Evolutionary conservation across 2,797 vertebrate genomes (phyloP), one percentile per base, ranked within the genome.

Genomic region (Trichosurus vulpecula): DNA sequence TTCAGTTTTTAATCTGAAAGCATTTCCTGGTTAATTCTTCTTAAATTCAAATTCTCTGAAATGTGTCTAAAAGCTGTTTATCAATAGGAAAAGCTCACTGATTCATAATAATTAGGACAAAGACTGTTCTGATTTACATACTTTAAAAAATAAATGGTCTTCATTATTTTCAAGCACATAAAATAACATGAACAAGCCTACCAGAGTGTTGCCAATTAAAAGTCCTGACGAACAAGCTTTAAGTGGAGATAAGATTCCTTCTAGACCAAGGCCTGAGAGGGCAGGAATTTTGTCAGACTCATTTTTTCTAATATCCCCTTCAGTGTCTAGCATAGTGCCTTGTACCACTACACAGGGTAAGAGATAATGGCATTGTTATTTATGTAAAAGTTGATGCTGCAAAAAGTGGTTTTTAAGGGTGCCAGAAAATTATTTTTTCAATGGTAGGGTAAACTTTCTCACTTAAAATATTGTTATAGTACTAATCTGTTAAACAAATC

Each of bases 1-100:
- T 54, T 96, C 11, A 94, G 27, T 94, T 97, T 96, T 97, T 94
- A 94, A 92, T 91, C 90, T 54, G 52, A 95, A n/a, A 93, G 19
- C 94, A 92, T 52, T 91, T 96, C 94, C 52, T 96, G 89, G 52
- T 94, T 94, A 95, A 91, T 47, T 94, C 6, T 94, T 92, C 96
- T 96, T 90, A 58, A 91, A 95, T 51, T 95, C 25, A 94, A 54
- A 92, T 35, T 81, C 55, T 90, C 16, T 61, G 96, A 94, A 90
- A 93, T 96, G 22, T n/a, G 22, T 66, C 93, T 93, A 91, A 94
- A 96, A 31, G 14, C 29, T 55, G 57, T 13, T 92, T 87, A 87
- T 47, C 74, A 87, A 51, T 87, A 87, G 74, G 25, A 51, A 87
- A 87, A 87, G 41, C 74, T 87, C 74, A 87, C 41, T 87, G 74